These are phyloP conservation scores for Carassius auratus DNA, from an alignment of 2,113 vertebrate species.

Conservation along the genomic window DNA sequence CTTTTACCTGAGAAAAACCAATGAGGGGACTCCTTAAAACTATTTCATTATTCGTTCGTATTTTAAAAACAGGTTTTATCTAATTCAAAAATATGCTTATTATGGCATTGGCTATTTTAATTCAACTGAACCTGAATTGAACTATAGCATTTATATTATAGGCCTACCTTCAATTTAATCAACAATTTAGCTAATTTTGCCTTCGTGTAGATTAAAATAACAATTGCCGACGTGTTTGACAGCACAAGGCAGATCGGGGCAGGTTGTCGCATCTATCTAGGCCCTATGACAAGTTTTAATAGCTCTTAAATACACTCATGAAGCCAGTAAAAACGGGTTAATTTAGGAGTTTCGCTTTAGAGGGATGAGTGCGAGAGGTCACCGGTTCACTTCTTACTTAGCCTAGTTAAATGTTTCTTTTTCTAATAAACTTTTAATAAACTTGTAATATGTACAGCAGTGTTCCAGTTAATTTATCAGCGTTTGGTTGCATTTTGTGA, in stretches of 20 bases:
- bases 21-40: not conserved
- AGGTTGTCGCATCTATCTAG: not conserved
- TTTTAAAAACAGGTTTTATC: not conserved
- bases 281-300: not conserved
- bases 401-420: not conserved
- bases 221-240: too few relatives aligned
- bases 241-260: not conserved
- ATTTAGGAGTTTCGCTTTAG: not conserved
- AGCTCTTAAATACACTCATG: not conserved
- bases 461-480: not conserved
- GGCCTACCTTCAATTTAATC: not conserved
- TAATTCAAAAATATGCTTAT: too few relatives aligned
- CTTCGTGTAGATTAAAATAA: too few relatives aligned
- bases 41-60: not conserved
- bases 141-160: too few relatives aligned
- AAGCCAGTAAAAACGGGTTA: not conserved
- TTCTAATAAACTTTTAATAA: not conserved
- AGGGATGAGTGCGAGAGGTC: not conserved
- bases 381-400: not conserved
- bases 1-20: not conserved
- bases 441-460: not conserved
- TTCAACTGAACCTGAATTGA: not conserved
- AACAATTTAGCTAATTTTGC: not conserved
- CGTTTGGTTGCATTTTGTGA: not conserved
- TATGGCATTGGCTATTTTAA: not conserved